A percentile compares a stretch with the other conserved stretches of the same genome.
Evolutionary conservation across 2,113 vertebrate genomes (phyloP).

Genomic region (Lucifuga dentata): DNA sequence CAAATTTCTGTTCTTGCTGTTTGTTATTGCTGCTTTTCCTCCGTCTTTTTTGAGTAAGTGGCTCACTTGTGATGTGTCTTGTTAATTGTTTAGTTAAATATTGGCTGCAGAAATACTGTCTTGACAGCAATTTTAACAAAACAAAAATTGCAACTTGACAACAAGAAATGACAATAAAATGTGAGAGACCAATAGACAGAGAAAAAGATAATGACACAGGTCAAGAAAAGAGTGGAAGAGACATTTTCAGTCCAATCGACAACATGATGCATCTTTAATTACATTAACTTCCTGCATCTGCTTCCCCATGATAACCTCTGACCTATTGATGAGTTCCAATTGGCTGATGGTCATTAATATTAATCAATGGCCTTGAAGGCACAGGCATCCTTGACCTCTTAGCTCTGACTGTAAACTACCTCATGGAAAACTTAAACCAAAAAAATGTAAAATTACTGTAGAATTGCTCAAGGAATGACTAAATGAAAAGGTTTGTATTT

Average conservation of each 20-base stretch:
- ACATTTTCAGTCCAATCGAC: slow-evolving; percentile 58
- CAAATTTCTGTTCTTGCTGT: too few species aligned
- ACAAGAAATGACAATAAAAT: not conserved
- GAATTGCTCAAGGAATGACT: slow-evolving; percentile 14
- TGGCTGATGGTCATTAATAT: slow-evolving; percentile 78
- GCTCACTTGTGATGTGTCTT: not conserved
- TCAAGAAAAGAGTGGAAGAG: slow-evolving; percentile 24
- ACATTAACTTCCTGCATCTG: slow-evolving; percentile 77
- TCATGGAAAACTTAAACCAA: slow-evolving; percentile 36
- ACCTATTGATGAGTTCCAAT: slow-evolving; percentile 77
- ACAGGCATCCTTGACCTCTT: slow-evolving; percentile 77
- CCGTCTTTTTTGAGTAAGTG: not conserved
- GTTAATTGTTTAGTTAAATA: not conserved
- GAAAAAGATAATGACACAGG: slow-evolving; percentile 26
- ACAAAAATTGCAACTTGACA: not conserved
- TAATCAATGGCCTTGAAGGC: slow-evolving; percentile 72
- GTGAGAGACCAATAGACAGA: not conserved
- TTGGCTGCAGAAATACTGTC: not conserved
- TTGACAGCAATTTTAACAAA: not conserved
- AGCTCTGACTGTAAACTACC: slow-evolving; percentile 53
- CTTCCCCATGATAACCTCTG: slow-evolving; percentile 78
- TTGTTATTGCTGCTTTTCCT: not conserved
- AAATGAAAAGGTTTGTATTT: slow-evolving; percentile 32
- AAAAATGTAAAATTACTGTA: slow-evolving; percentile 20
- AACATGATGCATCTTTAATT: slow-evolving; percentile 76